These are phyloP conservation scores for Poeciliopsis occidentalis DNA, from an alignment of 2,113 vertebrate genomes.

Conservation along the genomic window DNA sequence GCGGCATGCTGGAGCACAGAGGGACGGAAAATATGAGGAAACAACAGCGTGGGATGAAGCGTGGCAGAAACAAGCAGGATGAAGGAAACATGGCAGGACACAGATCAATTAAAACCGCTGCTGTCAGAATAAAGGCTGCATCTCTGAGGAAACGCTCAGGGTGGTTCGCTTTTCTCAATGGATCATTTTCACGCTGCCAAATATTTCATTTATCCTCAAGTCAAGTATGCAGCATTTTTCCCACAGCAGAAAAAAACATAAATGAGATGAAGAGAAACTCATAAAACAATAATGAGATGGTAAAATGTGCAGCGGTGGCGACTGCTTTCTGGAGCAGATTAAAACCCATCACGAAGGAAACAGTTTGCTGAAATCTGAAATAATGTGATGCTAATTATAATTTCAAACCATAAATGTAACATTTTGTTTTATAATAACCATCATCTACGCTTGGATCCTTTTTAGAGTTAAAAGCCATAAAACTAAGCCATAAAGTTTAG, in stretches of 20 bases:
- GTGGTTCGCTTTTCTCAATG: not conserved
- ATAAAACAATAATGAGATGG: not conserved
- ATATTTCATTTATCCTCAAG: not conserved
- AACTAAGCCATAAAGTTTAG: no score
- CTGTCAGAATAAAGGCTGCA: slow-evolving; percentile 26
- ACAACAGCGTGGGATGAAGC: slow-evolving; percentile 8
- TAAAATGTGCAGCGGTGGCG: not conserved
- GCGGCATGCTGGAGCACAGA: slow-evolving; percentile 14
- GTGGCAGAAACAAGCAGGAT: slow-evolving; percentile 24
- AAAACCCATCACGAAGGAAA: not conserved
- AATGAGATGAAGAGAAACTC: not conserved
- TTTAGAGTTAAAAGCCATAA: not conserved
- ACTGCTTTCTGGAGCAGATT: not conserved
- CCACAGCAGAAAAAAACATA: not conserved
- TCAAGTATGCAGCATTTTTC: not conserved
- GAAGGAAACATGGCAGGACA: slow-evolving; percentile 36
- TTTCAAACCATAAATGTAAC: not conserved
- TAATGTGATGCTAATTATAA: not conserved
- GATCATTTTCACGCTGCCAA: not conserved
- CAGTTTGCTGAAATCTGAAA: not conserved
- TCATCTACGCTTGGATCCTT: not conserved
- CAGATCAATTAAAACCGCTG: slow-evolving; percentile 24
- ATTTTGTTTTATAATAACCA: not conserved
- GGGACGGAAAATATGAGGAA: slow-evolving; percentile 48
- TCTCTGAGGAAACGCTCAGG: not conserved